phyloP scores from a whole-genome alignment of 2,113 vertebrate genomes.

The Osmerus eperlanus region DNA sequence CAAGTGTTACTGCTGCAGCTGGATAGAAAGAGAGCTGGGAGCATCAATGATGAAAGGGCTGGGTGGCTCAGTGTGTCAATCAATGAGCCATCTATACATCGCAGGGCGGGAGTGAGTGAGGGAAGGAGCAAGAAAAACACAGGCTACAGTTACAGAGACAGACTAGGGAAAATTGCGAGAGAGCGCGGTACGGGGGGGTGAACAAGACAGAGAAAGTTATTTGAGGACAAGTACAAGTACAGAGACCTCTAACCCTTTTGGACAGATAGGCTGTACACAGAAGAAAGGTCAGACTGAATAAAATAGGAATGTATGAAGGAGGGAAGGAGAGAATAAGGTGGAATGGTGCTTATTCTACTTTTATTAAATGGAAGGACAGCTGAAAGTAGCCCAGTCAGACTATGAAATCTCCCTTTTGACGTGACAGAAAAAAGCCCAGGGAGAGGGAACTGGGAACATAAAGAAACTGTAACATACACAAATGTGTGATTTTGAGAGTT shows the following conservation, averaged over 20 bases:
- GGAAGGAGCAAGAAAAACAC: conserved; percentile 42
- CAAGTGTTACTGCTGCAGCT: conserved; percentile 69
- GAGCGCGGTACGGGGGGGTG: conserved; percentile 37
- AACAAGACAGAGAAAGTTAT: conserved; percentile 63
- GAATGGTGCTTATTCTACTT: conserved; percentile 34
- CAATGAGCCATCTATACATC: conserved; percentile 48
- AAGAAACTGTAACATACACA: background rate
- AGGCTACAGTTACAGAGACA: conserved; percentile 77
- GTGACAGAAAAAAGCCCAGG: conserved; percentile 25
- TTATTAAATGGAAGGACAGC: background rate
- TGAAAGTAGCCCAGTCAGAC: conserved; percentile 34
- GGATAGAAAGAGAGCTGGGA: conserved; percentile 44
- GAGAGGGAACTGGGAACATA: conserved; percentile 3
- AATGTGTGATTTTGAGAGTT: too few relatives aligned
- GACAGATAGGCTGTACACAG: conserved; percentile 11
- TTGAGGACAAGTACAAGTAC: conserved; percentile 76
- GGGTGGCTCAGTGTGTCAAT: conserved; percentile 62
- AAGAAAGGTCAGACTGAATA: conserved; percentile 17
- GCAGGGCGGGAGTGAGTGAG: conserved; percentile 27
- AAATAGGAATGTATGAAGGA: conserved; percentile 32
- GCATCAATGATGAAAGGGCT: conserved; percentile 72
- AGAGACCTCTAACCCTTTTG: conserved; percentile 63
- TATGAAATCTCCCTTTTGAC: conserved; percentile 54
- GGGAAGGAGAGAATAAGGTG: conserved; percentile 43
- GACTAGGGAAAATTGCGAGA: conserved; percentile 56